Evolutionary conservation across 2,113 vertebrate genomes (phyloP).

Genomic region (Toxostoma redivivum): DNA sequence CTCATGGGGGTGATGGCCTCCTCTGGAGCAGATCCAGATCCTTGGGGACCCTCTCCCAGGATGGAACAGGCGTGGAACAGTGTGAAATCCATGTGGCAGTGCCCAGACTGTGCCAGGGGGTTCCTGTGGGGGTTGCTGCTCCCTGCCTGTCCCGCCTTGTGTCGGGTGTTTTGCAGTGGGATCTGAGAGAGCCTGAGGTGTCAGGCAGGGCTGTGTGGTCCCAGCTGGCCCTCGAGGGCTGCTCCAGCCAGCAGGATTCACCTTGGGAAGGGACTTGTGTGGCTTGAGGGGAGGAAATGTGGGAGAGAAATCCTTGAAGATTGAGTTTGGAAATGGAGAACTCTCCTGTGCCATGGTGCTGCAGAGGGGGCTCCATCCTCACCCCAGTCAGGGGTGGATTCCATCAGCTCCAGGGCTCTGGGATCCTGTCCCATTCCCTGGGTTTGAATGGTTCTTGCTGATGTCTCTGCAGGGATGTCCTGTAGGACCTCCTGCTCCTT

Average conservation of each 20-base stretch:
- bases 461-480: not conserved
- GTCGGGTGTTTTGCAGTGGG: fast-evolving
- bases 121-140: not conserved
- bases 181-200: not conserved
- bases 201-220: not conserved
- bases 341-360: fast-evolving
- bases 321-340: not conserved
- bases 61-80: fast-evolving
- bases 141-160: fast-evolving
- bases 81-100: fast-evolving
- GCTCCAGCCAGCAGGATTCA: not conserved
- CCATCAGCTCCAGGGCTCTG: not conserved
- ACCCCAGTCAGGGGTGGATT: not conserved
- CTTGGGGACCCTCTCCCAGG: not conserved
- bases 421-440: fast-evolving
- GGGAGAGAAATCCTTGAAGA: not conserved
- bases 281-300: not conserved
- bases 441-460: not conserved
- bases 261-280: fast-evolving
- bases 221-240: not conserved
- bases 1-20: fast-evolving
- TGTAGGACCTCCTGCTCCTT: not conserved
- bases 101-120: not conserved
- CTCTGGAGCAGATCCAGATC: not conserved
- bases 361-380: not conserved